A percentile compares a stretch with the other conserved stretches of the same genome.
These are phyloP conservation scores for Prostheceraeus crozeri DNA, from an alignment of 2,888 invertebrate genomes.

Conservation along the genomic window DNA sequence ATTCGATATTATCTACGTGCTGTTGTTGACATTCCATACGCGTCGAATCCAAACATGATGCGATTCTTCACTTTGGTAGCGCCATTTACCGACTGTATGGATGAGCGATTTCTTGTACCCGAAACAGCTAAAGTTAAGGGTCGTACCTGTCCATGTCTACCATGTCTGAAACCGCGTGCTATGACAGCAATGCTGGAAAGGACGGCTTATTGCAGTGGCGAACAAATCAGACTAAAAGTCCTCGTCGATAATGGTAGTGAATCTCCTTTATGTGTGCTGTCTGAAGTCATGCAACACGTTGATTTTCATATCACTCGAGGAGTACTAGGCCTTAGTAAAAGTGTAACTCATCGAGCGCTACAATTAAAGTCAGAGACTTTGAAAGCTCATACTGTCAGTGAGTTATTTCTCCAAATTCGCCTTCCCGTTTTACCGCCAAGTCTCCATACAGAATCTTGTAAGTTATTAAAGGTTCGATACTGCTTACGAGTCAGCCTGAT, in stretches of 20 bases:
- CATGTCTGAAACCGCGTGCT: slow-evolving; percentile 53
- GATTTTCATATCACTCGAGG: slow-evolving; percentile 71
- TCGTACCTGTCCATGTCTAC: slow-evolving; percentile 44
- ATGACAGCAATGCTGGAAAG: slow-evolving; percentile 66
- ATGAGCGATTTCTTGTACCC: slow-evolving; percentile 67
- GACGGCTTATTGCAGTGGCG: slow-evolving; percentile 69
- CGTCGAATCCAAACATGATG: slow-evolving; percentile 70
- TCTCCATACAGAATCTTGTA: slow-evolving; percentile 66
- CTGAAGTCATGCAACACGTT: slow-evolving; percentile 65
- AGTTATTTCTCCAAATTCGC: slow-evolving; percentile 58
- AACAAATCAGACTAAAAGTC: slow-evolving; percentile 65
- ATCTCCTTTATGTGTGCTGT: slow-evolving; percentile 61
- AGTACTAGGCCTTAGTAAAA: slow-evolving; percentile 65
- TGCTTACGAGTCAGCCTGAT: slow-evolving; percentile 63
- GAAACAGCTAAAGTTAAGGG: slow-evolving; percentile 47
- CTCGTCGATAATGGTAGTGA: slow-evolving; percentile 67
- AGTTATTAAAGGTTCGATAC: slow-evolving; percentile 68
- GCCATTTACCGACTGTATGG: slow-evolving; percentile 72
- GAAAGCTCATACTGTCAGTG: neutral
- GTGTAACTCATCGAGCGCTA: no score
- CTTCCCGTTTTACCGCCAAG: slow-evolving; percentile 68
- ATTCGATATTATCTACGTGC: slow-evolving; percentile 65
- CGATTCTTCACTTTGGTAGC: slow-evolving; percentile 72
- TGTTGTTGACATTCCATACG: slow-evolving; percentile 69
- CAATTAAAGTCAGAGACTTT: no score